These are phyloP conservation scores for Plutomurus gul DNA, from an alignment of 1,140 invertebrate genomes.

Conservation along the genomic window DNA sequence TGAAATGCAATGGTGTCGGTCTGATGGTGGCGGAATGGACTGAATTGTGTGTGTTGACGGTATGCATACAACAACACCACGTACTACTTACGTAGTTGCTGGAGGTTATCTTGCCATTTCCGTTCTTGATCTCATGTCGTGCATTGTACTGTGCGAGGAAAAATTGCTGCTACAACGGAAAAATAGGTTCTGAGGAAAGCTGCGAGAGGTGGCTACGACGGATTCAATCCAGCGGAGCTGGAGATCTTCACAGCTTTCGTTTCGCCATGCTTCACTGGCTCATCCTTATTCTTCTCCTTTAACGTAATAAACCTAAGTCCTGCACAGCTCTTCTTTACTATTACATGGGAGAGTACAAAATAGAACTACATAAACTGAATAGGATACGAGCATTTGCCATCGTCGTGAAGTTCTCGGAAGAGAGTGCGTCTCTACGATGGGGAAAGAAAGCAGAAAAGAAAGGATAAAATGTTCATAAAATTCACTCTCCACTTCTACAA, in stretches of 20 bases:
- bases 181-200: no score
- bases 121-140: no score
- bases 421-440: not conserved
- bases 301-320: slow-evolving; percentile 8
- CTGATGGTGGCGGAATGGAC: no score
- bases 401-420: not conserved
- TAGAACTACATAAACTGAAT: not conserved
- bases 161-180: no score
- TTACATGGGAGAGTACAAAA: not conserved
- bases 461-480: slow-evolving; percentile 30
- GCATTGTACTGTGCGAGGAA: no score
- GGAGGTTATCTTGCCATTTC: no score
- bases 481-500: not conserved
- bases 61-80: no score
- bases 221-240: no score
- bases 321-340: not conserved
- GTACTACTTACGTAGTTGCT: no score
- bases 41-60: no score
- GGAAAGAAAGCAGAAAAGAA: slow-evolving; percentile 1
- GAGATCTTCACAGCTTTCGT: slow-evolving; percentile 17
- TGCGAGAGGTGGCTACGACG: no score
- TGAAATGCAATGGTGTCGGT: no score
- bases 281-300: slow-evolving; percentile 24
- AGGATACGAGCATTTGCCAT: slow-evolving; percentile 2
- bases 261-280: slow-evolving; percentile 6